phyloP scores from a whole-genome alignment of 1,140 invertebrate genomes.

The Bemisia tabaci region DNA sequence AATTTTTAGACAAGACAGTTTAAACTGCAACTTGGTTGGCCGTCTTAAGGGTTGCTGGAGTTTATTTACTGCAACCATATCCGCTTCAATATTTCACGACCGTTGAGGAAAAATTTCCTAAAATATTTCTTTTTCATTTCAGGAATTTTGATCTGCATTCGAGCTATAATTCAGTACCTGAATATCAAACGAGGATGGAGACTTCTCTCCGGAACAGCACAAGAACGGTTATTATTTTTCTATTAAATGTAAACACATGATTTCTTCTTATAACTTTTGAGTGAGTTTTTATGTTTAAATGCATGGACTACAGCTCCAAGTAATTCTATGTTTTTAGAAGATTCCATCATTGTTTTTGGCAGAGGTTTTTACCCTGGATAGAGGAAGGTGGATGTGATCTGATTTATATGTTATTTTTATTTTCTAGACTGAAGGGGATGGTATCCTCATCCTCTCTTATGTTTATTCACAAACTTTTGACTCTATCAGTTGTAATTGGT shows the following conservation, averaged over 20 bases:
- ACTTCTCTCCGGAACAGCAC: slow-evolving; percentile 64
- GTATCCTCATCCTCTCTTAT: background rate
- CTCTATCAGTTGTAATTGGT: background rate
- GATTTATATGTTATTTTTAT: background rate
- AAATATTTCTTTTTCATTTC: slow-evolving; percentile 22
- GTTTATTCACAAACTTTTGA: background rate
- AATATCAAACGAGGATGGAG: slow-evolving; percentile 82
- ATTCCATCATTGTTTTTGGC: too few relatives aligned
- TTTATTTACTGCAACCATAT: too few relatives aligned
- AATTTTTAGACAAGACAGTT: too few relatives aligned
- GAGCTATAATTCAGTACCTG: slow-evolving; percentile 76
- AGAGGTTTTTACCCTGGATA: background rate
- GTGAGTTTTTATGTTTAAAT: background rate
- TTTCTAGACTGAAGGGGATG: background rate
- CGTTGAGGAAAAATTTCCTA: too few relatives aligned
- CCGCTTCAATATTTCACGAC: too few relatives aligned
- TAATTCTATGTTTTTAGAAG: too few relatives aligned
- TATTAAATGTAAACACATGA: slow-evolving; percentile 40
- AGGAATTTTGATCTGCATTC: slow-evolving; percentile 74
- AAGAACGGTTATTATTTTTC: slow-evolving; percentile 73
- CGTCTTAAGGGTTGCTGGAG: too few relatives aligned
- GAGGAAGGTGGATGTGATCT: background rate
- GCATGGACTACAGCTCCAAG: too few relatives aligned
- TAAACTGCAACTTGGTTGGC: too few relatives aligned
- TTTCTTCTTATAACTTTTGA: background rate